A percentile compares a stretch with the other conserved stretches of the same genome.
phyloP scores from a whole-genome alignment of 92 coral and sea anemone species.

The Epizoanthus ramosus region DNA sequence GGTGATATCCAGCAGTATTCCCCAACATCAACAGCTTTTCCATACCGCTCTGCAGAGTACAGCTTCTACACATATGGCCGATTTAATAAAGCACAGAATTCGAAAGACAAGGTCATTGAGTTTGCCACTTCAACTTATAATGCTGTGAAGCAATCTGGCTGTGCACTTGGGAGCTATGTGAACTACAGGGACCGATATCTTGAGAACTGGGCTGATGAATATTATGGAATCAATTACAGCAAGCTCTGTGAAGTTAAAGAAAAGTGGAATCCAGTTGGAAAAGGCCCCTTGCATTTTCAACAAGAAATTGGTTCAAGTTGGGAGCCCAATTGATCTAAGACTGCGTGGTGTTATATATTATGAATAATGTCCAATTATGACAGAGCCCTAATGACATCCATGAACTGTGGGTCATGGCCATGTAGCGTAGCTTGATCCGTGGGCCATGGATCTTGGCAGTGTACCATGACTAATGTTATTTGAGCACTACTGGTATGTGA shows the following conservation, averaged over 20 bases:
- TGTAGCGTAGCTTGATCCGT: no score
- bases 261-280: constrained; percentile 83
- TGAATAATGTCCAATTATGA: no score
- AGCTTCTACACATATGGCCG: constrained; percentile 82
- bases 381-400: no score
- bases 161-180: constrained; percentile 79
- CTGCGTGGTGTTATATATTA: no score
- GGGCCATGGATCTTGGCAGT: no score
- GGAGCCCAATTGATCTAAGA: constrained; percentile 63
- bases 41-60: constrained; percentile 72
- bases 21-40: constrained; percentile 67
- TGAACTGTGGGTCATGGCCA: no score
- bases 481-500: no score
- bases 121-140: constrained; percentile 82
- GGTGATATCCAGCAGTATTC: constrained; percentile 73
- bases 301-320: constrained; percentile 88
- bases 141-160: constrained; percentile 63
- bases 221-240: constrained; percentile 73
- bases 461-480: no score
- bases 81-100: constrained; percentile 51
- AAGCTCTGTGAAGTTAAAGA: constrained; percentile 72
- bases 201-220: constrained; percentile 71
- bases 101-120: constrained; percentile 56
- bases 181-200: constrained; percentile 83
- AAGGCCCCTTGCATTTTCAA: constrained; percentile 80